Evolutionary conservation across 2,113 vertebrate genomes (phyloP).

Genomic region (Cyanistes caeruleus): DNA sequence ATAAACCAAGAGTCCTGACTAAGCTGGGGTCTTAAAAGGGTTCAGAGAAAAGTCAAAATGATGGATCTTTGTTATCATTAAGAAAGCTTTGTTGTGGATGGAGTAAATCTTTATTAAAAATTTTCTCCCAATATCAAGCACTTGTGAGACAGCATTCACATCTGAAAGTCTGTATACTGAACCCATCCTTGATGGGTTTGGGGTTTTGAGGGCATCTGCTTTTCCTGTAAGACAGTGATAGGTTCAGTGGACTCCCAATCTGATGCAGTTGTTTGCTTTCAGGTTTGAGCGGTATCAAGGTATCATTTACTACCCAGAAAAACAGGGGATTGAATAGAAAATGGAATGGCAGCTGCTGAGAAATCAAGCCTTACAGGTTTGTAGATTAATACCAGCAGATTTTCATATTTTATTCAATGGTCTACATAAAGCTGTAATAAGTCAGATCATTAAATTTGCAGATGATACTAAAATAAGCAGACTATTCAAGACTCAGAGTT

Average conservation of each 20-base stretch:
- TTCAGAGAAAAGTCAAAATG: conserved; percentile 5
- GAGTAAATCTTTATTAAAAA: background rate
- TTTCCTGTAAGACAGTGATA: background rate
- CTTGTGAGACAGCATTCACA: background rate
- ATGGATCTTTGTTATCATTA: background rate
- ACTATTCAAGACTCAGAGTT: conserved; percentile 35
- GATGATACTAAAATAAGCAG: conserved; percentile 46
- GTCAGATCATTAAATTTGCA: conserved; percentile 61
- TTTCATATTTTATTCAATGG: conserved; percentile 59
- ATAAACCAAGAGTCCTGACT: conserved; percentile 4
- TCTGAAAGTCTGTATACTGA: background rate
- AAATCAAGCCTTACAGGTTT: background rate
- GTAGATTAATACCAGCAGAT: conserved; percentile 27
- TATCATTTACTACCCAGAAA: background rate
- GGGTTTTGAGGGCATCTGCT: background rate
- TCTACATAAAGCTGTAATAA: conserved; percentile 55
- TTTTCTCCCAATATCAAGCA: background rate
- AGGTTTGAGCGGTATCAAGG: background rate
- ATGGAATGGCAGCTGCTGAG: background rate
- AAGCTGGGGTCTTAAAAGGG: background rate
- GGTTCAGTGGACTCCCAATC: background rate
- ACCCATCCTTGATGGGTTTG: background rate
- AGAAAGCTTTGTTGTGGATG: background rate
- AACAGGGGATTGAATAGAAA: background rate
- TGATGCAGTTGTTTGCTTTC: background rate